phyloP scores from a whole-genome alignment of 2,797 vertebrate genomes.

The Sparus aurata region DNA sequence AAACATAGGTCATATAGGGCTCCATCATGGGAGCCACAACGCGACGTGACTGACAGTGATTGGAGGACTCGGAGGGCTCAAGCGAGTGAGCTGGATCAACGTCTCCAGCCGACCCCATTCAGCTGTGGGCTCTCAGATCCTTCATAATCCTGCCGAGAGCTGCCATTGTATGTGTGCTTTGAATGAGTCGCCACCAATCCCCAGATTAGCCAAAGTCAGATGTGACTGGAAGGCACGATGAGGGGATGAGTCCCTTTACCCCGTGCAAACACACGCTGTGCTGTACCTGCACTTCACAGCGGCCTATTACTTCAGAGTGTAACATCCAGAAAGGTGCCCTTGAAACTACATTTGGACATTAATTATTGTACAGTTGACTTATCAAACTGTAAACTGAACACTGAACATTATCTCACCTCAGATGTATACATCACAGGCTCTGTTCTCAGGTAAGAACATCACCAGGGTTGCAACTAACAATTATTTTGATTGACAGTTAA shows the following conservation, averaged over 20 bases:
- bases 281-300: background rate
- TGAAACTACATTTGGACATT: background rate
- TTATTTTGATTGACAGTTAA: too few relatives aligned
- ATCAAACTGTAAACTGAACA: background rate
- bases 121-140: constrained; percentile 49
- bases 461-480: too few relatives aligned
- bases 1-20: background rate
- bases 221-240: constrained; percentile 65
- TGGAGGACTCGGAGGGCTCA: constrained; percentile 21
- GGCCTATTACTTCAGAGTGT: background rate
- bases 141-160: constrained; percentile 66
- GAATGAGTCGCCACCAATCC: constrained; percentile 61
- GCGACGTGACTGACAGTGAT: constrained; percentile 28
- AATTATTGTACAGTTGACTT: background rate
- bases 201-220: constrained; percentile 69
- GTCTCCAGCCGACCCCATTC: constrained; percentile 42
- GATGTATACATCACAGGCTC: background rate
- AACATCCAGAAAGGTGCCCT: background rate
- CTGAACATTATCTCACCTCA: background rate
- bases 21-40: constrained; percentile 1
- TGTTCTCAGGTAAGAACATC: too few relatives aligned
- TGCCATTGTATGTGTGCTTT: constrained; percentile 59
- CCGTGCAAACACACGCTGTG: constrained; percentile 16
- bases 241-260: constrained; percentile 38
- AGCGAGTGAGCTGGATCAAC: constrained; percentile 52